A percentile compares a stretch with the other conserved stretches of the same genome.
These are phyloP conservation scores for Corticium candelabrum DNA, from an alignment of 37 sponge, comb jelly and placozoan genomes.

Conservation along the genomic window DNA sequence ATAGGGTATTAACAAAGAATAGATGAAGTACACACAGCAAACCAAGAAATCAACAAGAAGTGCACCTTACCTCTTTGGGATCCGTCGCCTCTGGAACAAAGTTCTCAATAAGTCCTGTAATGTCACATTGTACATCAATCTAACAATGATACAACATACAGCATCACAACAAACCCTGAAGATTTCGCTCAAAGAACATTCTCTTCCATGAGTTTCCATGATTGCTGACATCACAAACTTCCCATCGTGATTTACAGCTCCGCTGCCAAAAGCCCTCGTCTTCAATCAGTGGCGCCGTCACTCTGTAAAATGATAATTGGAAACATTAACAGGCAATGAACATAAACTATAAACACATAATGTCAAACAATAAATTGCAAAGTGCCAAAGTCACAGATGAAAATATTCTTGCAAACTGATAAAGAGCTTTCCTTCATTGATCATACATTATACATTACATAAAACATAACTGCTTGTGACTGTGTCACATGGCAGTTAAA, in stretches of 20 bases:
- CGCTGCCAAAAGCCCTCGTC: constrained; percentile 86
- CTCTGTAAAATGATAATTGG: constrained; percentile 13
- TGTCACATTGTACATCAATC: not conserved
- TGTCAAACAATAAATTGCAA: too few relatives aligned
- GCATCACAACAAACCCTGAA: constrained; percentile 27
- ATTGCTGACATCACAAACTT: constrained; percentile 59
- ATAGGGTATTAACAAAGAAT: too few relatives aligned
- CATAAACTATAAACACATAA: not conserved
- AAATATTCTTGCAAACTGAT: too few relatives aligned
- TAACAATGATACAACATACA: not conserved
- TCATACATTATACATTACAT: too few relatives aligned
- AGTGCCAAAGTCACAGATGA: too few relatives aligned
- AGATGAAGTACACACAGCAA: too few relatives aligned
- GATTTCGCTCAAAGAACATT: constrained; percentile 85
- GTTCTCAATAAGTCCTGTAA: constrained; percentile 53
- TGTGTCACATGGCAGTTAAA: too few relatives aligned
- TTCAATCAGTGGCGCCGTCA: constrained; percentile 67
- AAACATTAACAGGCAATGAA: not conserved
- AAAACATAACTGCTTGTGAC: too few relatives aligned
- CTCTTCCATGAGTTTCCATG: constrained; percentile 77
- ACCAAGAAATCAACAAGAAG: constrained; percentile 20
- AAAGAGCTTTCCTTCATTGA: too few relatives aligned
- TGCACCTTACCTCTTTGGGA: constrained; percentile 17
- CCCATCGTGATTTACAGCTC: constrained; percentile 73
- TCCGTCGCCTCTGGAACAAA: constrained; percentile 63